A percentile compares a stretch with the other conserved stretches of the same genome.
phyloP scores from a whole-genome alignment of 2,888 invertebrate species.

The Smittia sp. region DNA sequence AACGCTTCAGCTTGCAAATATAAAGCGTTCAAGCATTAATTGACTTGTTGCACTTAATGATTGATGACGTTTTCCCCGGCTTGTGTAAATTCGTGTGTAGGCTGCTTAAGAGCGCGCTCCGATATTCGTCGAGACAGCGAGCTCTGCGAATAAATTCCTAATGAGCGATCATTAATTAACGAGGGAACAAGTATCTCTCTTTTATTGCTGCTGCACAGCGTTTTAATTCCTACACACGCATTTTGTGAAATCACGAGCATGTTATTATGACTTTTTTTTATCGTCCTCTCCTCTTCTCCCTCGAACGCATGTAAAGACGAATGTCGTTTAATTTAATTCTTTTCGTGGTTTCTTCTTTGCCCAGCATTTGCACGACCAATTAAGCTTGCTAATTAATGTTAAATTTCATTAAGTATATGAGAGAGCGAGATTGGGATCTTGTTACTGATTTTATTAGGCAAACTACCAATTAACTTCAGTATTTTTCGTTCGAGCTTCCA shows the following conservation, averaged over 20 bases:
- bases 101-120: neutral
- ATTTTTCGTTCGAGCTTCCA: conserved; percentile 10
- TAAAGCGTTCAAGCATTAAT: conserved; percentile 18
- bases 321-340: conserved; percentile 21
- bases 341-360: conserved; percentile 10
- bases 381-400: conserved; percentile 47
- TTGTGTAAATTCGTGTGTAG: conserved; percentile 13
- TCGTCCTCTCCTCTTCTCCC: neutral
- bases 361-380: conserved; percentile 45
- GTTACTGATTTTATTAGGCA: conserved; percentile 25
- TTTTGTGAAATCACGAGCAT: conserved; percentile 25
- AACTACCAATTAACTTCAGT: conserved; percentile 20
- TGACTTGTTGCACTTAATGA: conserved; percentile 27
- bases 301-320: conserved; percentile 19
- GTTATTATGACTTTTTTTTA: neutral
- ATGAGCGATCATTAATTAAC: conserved; percentile 25
- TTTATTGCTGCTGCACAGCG: conserved; percentile 8
- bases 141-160: conserved; percentile 18
- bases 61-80: conserved; percentile 4
- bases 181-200: conserved; percentile 19
- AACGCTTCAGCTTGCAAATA: conserved; percentile 28
- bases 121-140: neutral
- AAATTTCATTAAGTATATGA: conserved; percentile 30
- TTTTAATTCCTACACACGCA: conserved; percentile 25
- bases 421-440: conserved; percentile 31